Evolutionary conservation across 2,797 vertebrate species (phyloP).

Genomic region (Selene dorsalis): DNA sequence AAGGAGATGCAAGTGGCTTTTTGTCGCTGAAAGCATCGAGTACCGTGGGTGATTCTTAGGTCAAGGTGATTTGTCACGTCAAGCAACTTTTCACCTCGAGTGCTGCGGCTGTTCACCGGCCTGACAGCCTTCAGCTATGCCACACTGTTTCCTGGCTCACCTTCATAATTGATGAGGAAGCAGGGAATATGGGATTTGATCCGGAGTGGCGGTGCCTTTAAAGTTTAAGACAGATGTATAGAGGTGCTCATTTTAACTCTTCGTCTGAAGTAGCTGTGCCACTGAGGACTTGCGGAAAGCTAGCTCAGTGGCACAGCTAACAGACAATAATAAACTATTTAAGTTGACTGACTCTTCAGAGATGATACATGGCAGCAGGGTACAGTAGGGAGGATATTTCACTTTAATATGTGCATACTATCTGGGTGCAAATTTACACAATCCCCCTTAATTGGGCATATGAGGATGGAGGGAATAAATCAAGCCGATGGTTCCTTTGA

Average conservation of each 20-base stretch:
- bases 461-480: too few species aligned
- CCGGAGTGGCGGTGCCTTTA: conserved; percentile 57
- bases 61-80: conserved; percentile 78
- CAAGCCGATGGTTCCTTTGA: too few species aligned
- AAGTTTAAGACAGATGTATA: conserved; percentile 50
- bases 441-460: too few species aligned
- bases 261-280: conserved; percentile 35
- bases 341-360: conserved; percentile 35
- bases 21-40: conserved; percentile 34
- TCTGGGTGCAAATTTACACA: background rate
- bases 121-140: conserved; percentile 71
- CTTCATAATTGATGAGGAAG: conserved; percentile 80
- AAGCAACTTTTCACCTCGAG: conserved; percentile 65
- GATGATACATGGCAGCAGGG: conserved; percentile 12
- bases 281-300: conserved; percentile 13
- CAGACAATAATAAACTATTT: conserved; percentile 43
- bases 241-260: conserved; percentile 48
- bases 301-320: conserved; percentile 10
- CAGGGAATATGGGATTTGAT: conserved; percentile 73
- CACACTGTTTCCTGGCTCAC: conserved; percentile 67
- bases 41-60: conserved; percentile 47
- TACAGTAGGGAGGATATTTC: conserved; percentile 6
- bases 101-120: conserved; percentile 49
- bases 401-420: conserved; percentile 33
- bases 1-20: conserved; percentile 34